Conservation (phyloP, 2,797 vertebrate genomes). For the Scolopax rusticola region DNA sequence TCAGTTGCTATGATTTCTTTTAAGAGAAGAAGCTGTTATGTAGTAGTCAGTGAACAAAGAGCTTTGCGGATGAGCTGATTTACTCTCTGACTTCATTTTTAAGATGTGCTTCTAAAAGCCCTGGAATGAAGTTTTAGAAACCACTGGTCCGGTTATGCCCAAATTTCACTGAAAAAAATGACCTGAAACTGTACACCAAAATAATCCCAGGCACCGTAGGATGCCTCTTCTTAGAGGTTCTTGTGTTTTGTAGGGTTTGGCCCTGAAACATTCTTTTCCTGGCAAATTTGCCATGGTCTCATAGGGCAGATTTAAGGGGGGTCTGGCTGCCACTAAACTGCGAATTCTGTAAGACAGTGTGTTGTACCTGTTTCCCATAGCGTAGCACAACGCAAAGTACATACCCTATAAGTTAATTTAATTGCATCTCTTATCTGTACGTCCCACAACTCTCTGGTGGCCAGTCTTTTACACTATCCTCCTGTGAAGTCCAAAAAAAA, state of each 20-base stretch:
- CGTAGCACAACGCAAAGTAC: rapidly evolving
- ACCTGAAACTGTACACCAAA: background rate
- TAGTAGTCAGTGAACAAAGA: slow-evolving; percentile 49
- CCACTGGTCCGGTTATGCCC: background rate
- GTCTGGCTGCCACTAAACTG: background rate
- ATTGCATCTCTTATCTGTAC: background rate
- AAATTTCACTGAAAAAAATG: background rate
- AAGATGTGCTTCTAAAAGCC: background rate
- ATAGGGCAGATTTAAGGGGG: background rate
- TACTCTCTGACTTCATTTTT: slow-evolving; percentile 9
- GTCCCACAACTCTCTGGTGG: background rate
- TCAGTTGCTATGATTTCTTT: slow-evolving; percentile 61
- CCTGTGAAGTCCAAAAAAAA: background rate
- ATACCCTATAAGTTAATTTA: background rate
- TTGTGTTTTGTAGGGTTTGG: background rate
- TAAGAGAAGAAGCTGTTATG: slow-evolving; percentile 34
- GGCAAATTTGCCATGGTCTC: background rate
- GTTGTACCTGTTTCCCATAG: background rate
- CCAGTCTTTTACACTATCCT: background rate
- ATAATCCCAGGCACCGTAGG: rapidly evolving
- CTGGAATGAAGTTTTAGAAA: background rate
- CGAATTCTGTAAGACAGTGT: background rate
- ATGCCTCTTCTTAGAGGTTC: background rate
- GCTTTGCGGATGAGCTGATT: slow-evolving; percentile 17
- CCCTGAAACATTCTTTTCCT: background rate